These are phyloP conservation scores for Drosophila willistoni DNA, from an alignment of 1,140 invertebrate species.

Conservation along the genomic window DNA sequence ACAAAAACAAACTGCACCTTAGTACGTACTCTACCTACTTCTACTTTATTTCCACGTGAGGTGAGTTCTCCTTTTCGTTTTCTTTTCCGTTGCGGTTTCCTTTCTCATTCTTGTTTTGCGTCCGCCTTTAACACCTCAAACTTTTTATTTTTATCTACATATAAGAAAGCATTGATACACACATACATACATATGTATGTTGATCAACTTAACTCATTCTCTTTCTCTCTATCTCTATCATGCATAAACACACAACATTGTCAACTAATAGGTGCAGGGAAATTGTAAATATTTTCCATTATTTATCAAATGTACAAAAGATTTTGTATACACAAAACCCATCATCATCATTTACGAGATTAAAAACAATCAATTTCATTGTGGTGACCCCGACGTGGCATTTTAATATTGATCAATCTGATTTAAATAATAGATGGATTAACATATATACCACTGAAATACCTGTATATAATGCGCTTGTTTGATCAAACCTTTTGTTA, in stretches of 20 bases:
- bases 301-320: no score
- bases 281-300: neutral
- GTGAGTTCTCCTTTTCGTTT: conserved; percentile 66
- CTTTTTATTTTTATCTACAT: conserved; percentile 1
- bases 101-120: conserved; percentile 43
- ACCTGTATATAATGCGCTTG: no score
- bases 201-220: conserved; percentile 12
- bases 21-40: conserved; percentile 49
- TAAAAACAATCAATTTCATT: neutral
- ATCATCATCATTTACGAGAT: neutral
- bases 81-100: conserved; percentile 22
- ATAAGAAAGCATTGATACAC: neutral
- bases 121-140: conserved; percentile 45
- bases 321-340: no score
- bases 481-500: no score
- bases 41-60: conserved; percentile 57
- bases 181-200: neutral
- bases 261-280: conserved; percentile 2
- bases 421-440: no score
- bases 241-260: neutral
- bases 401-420: neutral
- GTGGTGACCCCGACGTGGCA: neutral
- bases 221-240: conserved; percentile 16
- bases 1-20: conserved; percentile 15
- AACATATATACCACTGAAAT: no score